Base-by-base conservation (phyloP, 2,797 vertebrate species). In the Leontocebus nigricollis region DNA sequence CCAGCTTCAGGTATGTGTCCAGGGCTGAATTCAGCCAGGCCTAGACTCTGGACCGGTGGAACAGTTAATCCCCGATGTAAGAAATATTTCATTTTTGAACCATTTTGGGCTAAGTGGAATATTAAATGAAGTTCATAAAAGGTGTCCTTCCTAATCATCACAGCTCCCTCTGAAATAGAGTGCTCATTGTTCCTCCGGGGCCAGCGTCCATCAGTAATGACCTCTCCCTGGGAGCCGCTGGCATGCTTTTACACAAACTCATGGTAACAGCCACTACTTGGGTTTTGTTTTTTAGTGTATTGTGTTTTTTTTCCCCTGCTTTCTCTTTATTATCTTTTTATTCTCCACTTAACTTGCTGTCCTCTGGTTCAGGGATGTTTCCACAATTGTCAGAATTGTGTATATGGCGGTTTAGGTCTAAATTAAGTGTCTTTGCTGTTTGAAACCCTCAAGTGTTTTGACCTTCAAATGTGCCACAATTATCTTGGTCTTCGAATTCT, bases 401-500 rank as follows among this genome's bases (percentile, higher is more conserved):
- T 72, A 33, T 88, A n/a, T 83, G 39, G 15, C 17, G 80, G 50
- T 97, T 93, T 93, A 82, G 80, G 50, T 97, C 93, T 93, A 82
- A 98, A 98, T 97, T 97, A 98, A 98, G 95, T 94, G n/a, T 97
- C 95, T 96, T 84, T 61, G 88, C 95, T 72, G 72, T 90, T 90
- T 85, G 83, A 50, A 97, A 97, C 98, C 94, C 98, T 94, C 70
- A 33, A 98, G 96, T 93, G 96, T 97, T 98, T 80, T 98, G 99
- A 99, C 99, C 99, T 99, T 99, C 98, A 96, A 96, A 96, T 44
- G 75, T 81, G 97, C 97, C 90, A 88, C 98, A 98, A 97, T 99
- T 98, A 99, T 39, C 96, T 84, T 61, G 57, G 97, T 64, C 97
- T 98, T 95, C 89, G 88, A 98, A 96, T 99, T 98, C 98, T 98